phyloP scores from a whole-genome alignment of 2,113 vertebrate genomes.

The Paedocypris sp. region DNA sequence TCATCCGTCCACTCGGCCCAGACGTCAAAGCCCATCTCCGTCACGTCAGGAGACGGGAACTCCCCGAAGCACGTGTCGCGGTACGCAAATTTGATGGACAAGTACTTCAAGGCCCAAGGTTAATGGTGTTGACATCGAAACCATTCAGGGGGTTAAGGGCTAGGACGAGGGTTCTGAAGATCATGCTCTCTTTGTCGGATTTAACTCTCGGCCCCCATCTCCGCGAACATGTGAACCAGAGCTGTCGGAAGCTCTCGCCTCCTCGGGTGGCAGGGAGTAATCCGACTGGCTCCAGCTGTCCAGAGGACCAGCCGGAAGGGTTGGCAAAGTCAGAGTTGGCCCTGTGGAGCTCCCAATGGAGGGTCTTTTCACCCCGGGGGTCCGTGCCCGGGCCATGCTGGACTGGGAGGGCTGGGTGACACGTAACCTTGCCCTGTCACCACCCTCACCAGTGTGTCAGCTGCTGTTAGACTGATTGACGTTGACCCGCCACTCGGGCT shows the following conservation, averaged over 20 bases:
- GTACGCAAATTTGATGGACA: conserved; percentile 9
- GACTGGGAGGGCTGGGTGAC: conserved; percentile 55
- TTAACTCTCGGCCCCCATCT: background rate
- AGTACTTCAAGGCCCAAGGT: conserved; percentile 27
- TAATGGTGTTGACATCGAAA: conserved; percentile 36
- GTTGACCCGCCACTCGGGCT: conserved; percentile 48
- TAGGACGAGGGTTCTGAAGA: conserved; percentile 12
- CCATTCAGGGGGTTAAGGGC: background rate
- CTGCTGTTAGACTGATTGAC: conserved; percentile 59
- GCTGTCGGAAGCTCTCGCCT: conserved; percentile 23
- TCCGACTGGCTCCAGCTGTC: conserved; percentile 9
- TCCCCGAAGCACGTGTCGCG: background rate
- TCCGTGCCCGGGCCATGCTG: conserved; percentile 36
- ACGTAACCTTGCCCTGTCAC: conserved; percentile 67
- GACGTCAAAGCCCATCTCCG: background rate
- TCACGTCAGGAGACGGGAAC: too few species aligned
- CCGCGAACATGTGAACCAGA: conserved; percentile 21
- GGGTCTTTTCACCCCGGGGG: background rate
- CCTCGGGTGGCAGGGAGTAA: conserved; percentile 12
- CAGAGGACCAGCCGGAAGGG: conserved; percentile 37
- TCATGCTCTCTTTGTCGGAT: conserved; percentile 21
- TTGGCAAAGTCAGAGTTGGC: conserved; percentile 41
- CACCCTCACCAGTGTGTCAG: conserved; percentile 62
- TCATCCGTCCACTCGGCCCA: background rate
- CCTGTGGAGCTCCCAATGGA: conserved; percentile 1